Percentiles rank a stretch among this genome's conserved stretches.
These are phyloP conservation scores for Yponomeuta evonymella DNA, from an alignment of 2,888 invertebrate genomes.

Conservation along the genomic window DNA sequence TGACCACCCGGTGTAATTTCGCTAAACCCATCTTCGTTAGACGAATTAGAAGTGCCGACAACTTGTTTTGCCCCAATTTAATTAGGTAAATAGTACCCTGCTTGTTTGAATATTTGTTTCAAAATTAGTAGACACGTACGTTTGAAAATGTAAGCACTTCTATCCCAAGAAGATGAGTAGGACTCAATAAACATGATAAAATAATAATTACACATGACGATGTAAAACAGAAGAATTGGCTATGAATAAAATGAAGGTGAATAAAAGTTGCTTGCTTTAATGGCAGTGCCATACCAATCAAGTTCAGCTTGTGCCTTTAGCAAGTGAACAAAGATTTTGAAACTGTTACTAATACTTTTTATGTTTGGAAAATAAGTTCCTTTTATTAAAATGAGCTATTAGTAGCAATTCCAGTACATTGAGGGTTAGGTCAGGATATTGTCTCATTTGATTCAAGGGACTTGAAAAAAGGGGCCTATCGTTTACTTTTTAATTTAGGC, in stretches of 20 bases:
- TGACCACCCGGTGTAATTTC: slow-evolving; percentile 76
- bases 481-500: background rate
- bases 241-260: background rate
- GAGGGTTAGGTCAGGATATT: slow-evolving; percentile 1
- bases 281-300: slow-evolving; percentile 4
- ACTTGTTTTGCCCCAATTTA: background rate
- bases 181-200: slow-evolving; percentile 12
- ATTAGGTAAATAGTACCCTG: too few species aligned
- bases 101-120: background rate
- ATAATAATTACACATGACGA: slow-evolving; percentile 14
- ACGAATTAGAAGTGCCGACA: background rate
- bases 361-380: background rate
- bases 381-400: background rate
- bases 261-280: background rate
- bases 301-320: slow-evolving; percentile 6
- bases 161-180: slow-evolving; percentile 2
- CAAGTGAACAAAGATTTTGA: background rate
- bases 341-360: slow-evolving; percentile 8
- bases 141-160: background rate
- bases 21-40: slow-evolving; percentile 51
- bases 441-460: background rate
- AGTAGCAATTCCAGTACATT: slow-evolving; percentile 9
- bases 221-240: background rate
- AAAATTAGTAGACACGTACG: background rate
- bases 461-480: background rate